Percentiles rank a stretch among this genome's conserved stretches.
phyloP scores from a whole-genome alignment of 1,140 invertebrate species.

The Antheraea mylitta region DNA sequence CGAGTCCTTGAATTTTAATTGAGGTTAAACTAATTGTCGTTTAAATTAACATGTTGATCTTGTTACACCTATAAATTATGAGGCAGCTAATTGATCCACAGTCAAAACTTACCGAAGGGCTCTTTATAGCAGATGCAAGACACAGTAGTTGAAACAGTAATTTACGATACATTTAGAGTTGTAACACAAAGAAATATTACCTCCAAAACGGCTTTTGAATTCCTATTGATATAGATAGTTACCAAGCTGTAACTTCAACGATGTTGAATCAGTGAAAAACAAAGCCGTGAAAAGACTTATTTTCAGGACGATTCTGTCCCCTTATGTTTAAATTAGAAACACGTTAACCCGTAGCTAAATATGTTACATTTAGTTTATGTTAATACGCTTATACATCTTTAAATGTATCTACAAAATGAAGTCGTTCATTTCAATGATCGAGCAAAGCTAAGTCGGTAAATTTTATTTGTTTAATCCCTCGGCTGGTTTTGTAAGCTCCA shows the following conservation, averaged over 20 bases:
- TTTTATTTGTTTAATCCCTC: too few species aligned
- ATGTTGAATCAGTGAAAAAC: not conserved
- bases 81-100: not conserved
- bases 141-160: not conserved
- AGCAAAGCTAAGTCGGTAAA: too few species aligned
- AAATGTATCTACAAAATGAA: too few species aligned
- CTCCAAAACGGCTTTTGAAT: not conserved
- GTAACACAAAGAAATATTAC: not conserved
- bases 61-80: slow-evolving; percentile 12
- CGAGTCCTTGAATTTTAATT: slow-evolving; percentile 55
- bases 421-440: too few species aligned
- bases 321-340: not conserved
- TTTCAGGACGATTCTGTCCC: not conserved
- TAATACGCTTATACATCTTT: too few species aligned
- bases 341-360: not conserved
- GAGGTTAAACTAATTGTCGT: slow-evolving; percentile 70
- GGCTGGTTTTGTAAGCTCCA: too few species aligned
- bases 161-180: not conserved
- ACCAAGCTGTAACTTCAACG: not conserved
- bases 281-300: not conserved
- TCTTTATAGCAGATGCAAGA: not conserved
- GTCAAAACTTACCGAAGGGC: not conserved
- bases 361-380: too few species aligned
- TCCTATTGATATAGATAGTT: not conserved
- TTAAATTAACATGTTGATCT: slow-evolving; percentile 25